Percentiles rank a stretch among this genome's conserved stretches.
These are phyloP conservation scores for Carassius carassius DNA, from an alignment of 2,113 vertebrate species.

Conservation along the genomic window DNA sequence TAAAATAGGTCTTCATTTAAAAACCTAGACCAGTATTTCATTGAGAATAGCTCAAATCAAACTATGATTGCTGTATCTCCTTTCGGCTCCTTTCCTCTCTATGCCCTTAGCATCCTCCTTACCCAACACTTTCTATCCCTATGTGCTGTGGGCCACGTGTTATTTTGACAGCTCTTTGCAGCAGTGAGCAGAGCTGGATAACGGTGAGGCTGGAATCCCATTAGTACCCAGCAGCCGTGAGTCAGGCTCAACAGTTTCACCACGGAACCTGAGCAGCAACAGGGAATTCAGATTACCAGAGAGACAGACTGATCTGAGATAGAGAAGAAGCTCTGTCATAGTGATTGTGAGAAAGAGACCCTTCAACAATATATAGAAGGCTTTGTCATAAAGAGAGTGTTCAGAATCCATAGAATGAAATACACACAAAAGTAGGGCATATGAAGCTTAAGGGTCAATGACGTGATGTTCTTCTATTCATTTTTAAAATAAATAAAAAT, in stretches of 20 bases:
- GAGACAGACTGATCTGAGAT: slow-evolving; percentile 34
- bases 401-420: slow-evolving; percentile 3
- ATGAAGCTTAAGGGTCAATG: not conserved
- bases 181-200: slow-evolving; percentile 12
- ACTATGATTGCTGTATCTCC: not conserved
- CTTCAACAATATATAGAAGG: not conserved
- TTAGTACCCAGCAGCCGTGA: slow-evolving; percentile 40
- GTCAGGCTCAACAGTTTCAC: slow-evolving; percentile 40
- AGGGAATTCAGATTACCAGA: slow-evolving; percentile 38
- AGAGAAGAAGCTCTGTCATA: slow-evolving; percentile 26
- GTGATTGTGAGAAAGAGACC: not conserved
- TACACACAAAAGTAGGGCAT: not conserved
- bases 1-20: not conserved
- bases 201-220: slow-evolving; percentile 39
- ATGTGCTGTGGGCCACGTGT: not conserved
- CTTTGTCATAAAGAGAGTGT: not conserved
- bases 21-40: not conserved
- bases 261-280: slow-evolving; percentile 8
- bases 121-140: slow-evolving; percentile 5
- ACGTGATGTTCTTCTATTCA: not conserved
- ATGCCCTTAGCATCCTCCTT: not conserved
- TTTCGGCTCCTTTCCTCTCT: not conserved
- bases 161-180: slow-evolving; percentile 51
- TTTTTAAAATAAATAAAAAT: not conserved
- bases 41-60: not conserved